Conservation (phyloP, 2,113 vertebrate species). For the Scomber japonicus region DNA sequence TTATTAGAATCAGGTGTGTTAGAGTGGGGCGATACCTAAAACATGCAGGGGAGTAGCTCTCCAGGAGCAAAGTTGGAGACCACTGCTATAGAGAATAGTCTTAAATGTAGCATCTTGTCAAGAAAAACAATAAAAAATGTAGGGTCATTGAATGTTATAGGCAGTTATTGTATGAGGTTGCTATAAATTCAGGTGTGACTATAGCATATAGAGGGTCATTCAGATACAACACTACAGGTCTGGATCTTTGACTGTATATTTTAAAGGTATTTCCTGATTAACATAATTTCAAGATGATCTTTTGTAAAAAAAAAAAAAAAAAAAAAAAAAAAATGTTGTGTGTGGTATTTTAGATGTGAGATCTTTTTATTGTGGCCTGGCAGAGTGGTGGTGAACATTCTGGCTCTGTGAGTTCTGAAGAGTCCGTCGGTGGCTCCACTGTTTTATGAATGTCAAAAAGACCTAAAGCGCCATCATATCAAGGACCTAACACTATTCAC, state of each 20-base stretch:
- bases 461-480: neutral
- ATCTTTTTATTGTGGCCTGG: neutral
- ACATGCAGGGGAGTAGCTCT: too few relatives aligned
- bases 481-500: too few relatives aligned
- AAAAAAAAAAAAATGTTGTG: neutral
- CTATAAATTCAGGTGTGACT: neutral
- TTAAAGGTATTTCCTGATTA: neutral
- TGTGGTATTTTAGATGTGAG: neutral
- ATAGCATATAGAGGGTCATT: too few relatives aligned
- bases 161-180: neutral
- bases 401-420: neutral
- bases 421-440: neutral
- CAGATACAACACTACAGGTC: neutral
- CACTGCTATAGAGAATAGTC: neutral
- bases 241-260: rapidly evolving
- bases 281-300: neutral
- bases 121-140: too few relatives aligned
- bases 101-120: slow-evolving; percentile 10
- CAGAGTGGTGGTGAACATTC: neutral
- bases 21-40: too few relatives aligned
- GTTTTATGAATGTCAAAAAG: neutral
- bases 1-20: too few relatives aligned
- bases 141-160: too few relatives aligned
- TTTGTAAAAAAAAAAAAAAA: neutral
- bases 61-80: too few relatives aligned